Conservation (phyloP, 2,888 invertebrate species). For the Napeogenes inachia region DNA sequence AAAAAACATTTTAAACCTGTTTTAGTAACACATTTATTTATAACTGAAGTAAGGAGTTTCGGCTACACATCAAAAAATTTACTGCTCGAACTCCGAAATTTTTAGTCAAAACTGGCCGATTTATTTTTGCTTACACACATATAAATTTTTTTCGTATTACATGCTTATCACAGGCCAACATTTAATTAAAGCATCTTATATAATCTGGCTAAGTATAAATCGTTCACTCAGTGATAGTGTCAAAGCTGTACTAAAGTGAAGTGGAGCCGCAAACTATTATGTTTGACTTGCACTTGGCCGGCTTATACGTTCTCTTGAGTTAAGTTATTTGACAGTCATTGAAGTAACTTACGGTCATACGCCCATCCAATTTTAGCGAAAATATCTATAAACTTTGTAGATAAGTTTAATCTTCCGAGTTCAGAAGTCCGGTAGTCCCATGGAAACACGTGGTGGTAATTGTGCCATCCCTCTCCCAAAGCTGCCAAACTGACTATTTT, state of each 20-base stretch:
- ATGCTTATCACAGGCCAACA: too few species aligned
- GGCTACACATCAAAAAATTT: too few species aligned
- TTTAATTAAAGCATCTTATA: too few species aligned
- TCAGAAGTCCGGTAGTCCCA: conserved; percentile 84
- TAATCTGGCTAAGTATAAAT: background rate
- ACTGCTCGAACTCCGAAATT: too few species aligned
- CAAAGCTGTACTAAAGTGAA: background rate
- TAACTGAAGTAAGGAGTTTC: too few species aligned
- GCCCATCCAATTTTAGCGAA: conserved; percentile 90
- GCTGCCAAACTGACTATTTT: conserved; percentile 84
- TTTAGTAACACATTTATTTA: too few species aligned
- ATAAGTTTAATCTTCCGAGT: conserved; percentile 83
- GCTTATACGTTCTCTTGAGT: too few species aligned
- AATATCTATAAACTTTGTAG: conserved; percentile 87
- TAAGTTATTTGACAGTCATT: background rate
- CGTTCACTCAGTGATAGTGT: background rate
- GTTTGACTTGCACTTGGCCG: background rate
- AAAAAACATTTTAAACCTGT: too few species aligned
- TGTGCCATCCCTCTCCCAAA: conserved; percentile 90
- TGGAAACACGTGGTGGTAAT: conserved; percentile 89
- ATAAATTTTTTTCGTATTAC: too few species aligned
- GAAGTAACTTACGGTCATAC: conserved; percentile 79
- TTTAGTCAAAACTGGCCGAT: too few species aligned
- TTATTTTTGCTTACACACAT: too few species aligned
- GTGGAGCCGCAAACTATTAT: background rate